Percentiles rank a stretch among this genome's conserved stretches.
phyloP scores from a whole-genome alignment of 2,888 invertebrate species.

The Thecocarcelia acutangulata region DNA sequence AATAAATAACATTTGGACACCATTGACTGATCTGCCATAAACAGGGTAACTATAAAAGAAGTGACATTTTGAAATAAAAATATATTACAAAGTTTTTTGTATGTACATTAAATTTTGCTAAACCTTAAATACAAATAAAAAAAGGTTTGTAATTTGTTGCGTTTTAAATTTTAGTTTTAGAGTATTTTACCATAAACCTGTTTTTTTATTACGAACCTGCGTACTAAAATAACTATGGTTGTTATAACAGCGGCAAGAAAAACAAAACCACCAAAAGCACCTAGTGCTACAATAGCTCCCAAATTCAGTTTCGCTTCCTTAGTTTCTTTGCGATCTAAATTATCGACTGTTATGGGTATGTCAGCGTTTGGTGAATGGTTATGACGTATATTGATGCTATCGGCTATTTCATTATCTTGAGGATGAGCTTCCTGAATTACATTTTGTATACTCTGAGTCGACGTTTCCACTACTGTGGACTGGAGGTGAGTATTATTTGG shows the following conservation, averaged over 20 bases:
- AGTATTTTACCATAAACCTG: no score
- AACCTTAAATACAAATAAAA: no score
- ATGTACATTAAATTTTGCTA: no score
- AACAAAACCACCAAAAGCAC: conserved; percentile 94
- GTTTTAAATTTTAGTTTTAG: no score
- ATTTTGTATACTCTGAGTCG: conserved; percentile 80
- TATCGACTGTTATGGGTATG: conserved; percentile 85
- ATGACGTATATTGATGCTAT: conserved; percentile 82
- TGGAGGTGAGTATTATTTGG: conserved; percentile 50
- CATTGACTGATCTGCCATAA: no score
- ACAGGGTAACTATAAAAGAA: no score
- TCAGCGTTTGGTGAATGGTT: conserved; percentile 87
- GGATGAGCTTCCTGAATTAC: conserved; percentile 87
- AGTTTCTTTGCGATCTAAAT: conserved; percentile 82
- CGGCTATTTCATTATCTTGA: conserved; percentile 89
- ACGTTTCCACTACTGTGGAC: conserved; percentile 73
- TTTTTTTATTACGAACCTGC: conserved; percentile 85
- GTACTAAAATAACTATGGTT: conserved; percentile 92
- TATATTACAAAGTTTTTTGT: no score
- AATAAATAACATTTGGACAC: no score
- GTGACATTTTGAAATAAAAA: no score
- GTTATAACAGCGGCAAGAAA: conserved; percentile 94
- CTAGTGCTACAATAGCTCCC: conserved; percentile 93
- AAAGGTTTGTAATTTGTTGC: no score
- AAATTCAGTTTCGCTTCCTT: conserved; percentile 87